These are phyloP conservation scores for Nudaria mundana DNA, from an alignment of 2,888 invertebrate genomes.

Conservation along the genomic window DNA sequence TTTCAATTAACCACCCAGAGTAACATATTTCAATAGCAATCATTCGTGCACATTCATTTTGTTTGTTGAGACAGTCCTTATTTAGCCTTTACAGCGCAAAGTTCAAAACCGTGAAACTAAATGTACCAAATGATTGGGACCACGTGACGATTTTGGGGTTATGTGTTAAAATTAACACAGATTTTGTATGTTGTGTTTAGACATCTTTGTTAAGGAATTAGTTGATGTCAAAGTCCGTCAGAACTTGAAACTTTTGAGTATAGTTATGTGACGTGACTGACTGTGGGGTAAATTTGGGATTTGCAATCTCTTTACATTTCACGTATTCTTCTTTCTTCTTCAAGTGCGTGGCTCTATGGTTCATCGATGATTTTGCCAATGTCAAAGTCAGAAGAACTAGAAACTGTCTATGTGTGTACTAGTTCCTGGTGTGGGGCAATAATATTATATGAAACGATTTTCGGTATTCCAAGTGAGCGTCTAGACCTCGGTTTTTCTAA, in stretches of 20 bases:
- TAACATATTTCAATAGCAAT: slow-evolving; percentile 16
- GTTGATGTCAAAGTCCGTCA: slow-evolving; percentile 9
- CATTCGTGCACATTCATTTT: slow-evolving; percentile 25
- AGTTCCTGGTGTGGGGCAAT: no score
- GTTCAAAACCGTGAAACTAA: slow-evolving; percentile 44
- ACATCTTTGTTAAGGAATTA: slow-evolving; percentile 8
- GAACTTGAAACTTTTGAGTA: not conserved
- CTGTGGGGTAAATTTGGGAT: not conserved
- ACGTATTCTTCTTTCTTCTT: no score
- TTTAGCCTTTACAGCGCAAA: slow-evolving; percentile 37
- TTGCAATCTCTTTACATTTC: no score
- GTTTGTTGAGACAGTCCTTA: slow-evolving; percentile 31
- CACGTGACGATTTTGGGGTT: slow-evolving; percentile 40
- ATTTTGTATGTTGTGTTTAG: slow-evolving; percentile 7
- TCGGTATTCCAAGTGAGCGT: no score
- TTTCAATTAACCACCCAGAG: slow-evolving; percentile 28
- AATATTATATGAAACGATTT: no score
- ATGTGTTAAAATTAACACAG: slow-evolving; percentile 25
- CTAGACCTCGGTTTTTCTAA: no score
- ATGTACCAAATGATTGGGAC: slow-evolving; percentile 51
- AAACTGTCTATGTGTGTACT: no score
- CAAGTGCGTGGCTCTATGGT: no score
- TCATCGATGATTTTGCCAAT: no score
- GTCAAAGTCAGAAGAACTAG: no score
- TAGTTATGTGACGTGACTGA: slow-evolving; percentile 6